Percentiles rank a stretch among this genome's conserved stretches.
Evolutionary conservation across 2,888 invertebrate species (phyloP).

Genomic region (Diarsia dahlii): DNA sequence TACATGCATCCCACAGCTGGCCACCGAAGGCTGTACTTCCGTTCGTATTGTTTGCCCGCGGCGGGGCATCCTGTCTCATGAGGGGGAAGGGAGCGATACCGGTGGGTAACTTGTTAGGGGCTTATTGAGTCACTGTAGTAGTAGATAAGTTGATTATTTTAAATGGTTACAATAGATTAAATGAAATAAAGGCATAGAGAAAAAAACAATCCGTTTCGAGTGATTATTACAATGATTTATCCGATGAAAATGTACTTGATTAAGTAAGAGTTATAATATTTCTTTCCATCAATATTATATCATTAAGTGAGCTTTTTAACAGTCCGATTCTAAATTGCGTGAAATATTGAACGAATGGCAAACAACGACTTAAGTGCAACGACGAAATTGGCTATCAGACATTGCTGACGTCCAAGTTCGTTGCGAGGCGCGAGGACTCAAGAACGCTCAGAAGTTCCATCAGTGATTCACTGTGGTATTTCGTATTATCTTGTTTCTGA

Average conservation of each 20-base stretch:
- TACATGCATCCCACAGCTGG: conserved; percentile 61
- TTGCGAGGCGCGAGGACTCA: not conserved
- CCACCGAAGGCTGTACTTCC: conserved; percentile 64
- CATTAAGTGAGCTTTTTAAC: not conserved
- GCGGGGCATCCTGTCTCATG: conserved; percentile 28
- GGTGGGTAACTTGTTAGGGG: conserved; percentile 28
- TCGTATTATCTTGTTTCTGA: not conserved
- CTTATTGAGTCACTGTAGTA: conserved; percentile 11
- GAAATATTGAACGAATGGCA: not conserved
- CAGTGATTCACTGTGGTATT: not conserved
- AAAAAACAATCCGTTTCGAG: not conserved
- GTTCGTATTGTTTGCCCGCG: conserved; percentile 56
- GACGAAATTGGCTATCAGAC: not conserved
- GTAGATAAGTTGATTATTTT: not conserved
- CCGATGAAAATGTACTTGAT: not conserved
- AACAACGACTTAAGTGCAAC: not conserved
- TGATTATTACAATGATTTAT: not conserved
- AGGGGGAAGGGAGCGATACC: conserved; percentile 43
- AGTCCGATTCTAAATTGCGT: not conserved
- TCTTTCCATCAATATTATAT: not conserved
- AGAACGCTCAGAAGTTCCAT: not conserved
- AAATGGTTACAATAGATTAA: not conserved
- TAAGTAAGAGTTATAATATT: not conserved
- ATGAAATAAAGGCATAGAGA: not conserved
- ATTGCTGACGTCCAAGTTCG: not conserved